Base-by-base conservation (phyloP, 1,140 invertebrate species). In the honey bee (Apis mellifera) region DNA sequence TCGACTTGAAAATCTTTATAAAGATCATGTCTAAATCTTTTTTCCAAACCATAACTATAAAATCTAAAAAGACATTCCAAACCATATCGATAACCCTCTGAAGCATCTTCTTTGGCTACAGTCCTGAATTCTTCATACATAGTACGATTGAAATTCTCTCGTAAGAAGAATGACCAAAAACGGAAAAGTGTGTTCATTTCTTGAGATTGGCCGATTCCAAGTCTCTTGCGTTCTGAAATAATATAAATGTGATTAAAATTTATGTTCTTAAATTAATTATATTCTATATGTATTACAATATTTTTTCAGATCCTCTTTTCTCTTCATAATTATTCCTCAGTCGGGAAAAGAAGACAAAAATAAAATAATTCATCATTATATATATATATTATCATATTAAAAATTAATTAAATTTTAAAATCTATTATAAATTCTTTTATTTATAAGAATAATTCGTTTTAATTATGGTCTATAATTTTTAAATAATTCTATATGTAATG, bases 91-190 rank as follows among this genome's bases (percentile, higher is more conserved):
- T 98, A 99, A 1, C 98, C 98, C 84, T 95, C 96, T 54, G 95
- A 95, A 0, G 98, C 98, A 95, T 99, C 99, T 95, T 99, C 99
- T 74, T 97, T 95, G 11, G 99, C 98, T 73, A 99, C 91, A 66
- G 95, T 95, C 90, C 96, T 96, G 93, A 99, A 99, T 94, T 99
- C 99, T 85, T 97, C 97, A 93, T 99, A 99, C 99, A 99, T 99
- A 87, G 97, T 99, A 89, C 97, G 96, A 94, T 99, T 99, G 94
- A 99, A 99, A 94, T 99, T 99, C 92, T 99, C 98, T 74, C 99
- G 95, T 65, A 99, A 95, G 95, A 99, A 99, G 96, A 99, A 99
- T 42, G 99, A 99, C 99, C 99, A 99, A 95, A 99, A 99, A 81
- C 99, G 95, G 95, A 98, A 99, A 2, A 99, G 95, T 0, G 98